A percentile compares a stretch with the other conserved stretches of the same genome.
These are phyloP conservation scores for Polietes domitor DNA, from an alignment of 2,888 invertebrate genomes.

Conservation along the genomic window DNA sequence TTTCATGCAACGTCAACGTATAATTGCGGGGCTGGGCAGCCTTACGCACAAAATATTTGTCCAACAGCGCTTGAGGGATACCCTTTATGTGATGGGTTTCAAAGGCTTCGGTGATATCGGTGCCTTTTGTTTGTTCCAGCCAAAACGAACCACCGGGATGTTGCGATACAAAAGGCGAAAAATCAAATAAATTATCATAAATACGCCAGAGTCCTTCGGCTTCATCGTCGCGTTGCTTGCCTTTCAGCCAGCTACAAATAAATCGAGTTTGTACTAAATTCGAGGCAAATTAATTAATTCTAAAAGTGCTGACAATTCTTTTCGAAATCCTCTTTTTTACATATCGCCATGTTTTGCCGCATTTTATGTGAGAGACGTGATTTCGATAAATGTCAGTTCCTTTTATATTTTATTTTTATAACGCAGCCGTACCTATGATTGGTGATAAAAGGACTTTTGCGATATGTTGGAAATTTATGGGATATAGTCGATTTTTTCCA, in stretches of 20 bases:
- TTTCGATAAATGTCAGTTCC: too few species aligned
- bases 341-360: too few species aligned
- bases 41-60: conserved; percentile 85
- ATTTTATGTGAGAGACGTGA: too few species aligned
- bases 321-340: too few species aligned
- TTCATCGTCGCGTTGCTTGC: conserved; percentile 85
- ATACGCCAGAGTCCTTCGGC: conserved; percentile 90
- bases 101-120: conserved; percentile 90
- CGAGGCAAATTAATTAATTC: too few species aligned
- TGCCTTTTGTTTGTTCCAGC: conserved; percentile 87
- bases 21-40: conserved; percentile 85
- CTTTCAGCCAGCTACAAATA: conserved; percentile 83
- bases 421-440: not conserved
- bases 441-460: not conserved
- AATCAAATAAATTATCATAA: conserved; percentile 89
- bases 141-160: conserved; percentile 94
- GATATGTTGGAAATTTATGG: not conserved
- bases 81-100: conserved; percentile 82
- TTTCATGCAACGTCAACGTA: conserved; percentile 86
- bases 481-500: conserved; percentile 15
- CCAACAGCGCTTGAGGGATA: conserved; percentile 82
- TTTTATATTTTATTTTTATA: too few species aligned
- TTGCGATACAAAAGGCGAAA: conserved; percentile 86
- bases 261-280: not conserved
- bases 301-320: not conserved